Evolutionary conservation across 2,888 invertebrate genomes (phyloP), one percentile per base, ranked within the genome.

Genomic region (Plebejus argus): DNA sequence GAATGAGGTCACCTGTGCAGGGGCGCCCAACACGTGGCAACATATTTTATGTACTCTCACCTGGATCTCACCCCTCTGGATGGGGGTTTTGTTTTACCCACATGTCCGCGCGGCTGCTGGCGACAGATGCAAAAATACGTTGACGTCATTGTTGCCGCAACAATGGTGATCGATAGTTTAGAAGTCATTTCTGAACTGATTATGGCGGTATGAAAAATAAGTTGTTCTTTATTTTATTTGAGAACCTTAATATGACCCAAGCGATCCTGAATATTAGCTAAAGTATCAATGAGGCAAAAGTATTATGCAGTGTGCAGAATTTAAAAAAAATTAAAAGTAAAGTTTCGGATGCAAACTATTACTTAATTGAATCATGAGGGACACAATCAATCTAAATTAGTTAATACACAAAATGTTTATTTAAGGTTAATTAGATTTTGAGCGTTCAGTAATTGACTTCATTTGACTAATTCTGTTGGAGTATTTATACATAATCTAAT

Each of bases 61-160:
- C 92, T 92, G 93, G 91, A 89, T 89, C 90, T 91, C 89, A 86
- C 93, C 92, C 92, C 91, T 90, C 88, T 83, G 85, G 84, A 83
- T 83, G 85, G 86, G 88, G 88, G 85, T 84, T 87, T 90, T 89
- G 90, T 89, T 89, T 88, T 86, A 88, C 87, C 81, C 91, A 92
- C 91, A 92, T 92, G 92, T 86, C 91, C 89, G 82, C 79, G 89
- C 93, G 92, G 93, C 92, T 92, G 93, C 90, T 86, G 87, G 88
- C 86, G 92, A 91, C 93, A 94, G 93, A 94, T 94, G 93, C 92
- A 92, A 92, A 92, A 93, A 93, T 93, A 90, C 93, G 93, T 94
- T 94, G 86, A 84, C 85, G 88, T 87, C 89, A 87, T 90, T 86
- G 53, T 77, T 71, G 56, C 39, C 53, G 53, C 35, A 56, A 71